Conservation (phyloP, 2,113 vertebrate genomes). For the Globicephala melas region DNA sequence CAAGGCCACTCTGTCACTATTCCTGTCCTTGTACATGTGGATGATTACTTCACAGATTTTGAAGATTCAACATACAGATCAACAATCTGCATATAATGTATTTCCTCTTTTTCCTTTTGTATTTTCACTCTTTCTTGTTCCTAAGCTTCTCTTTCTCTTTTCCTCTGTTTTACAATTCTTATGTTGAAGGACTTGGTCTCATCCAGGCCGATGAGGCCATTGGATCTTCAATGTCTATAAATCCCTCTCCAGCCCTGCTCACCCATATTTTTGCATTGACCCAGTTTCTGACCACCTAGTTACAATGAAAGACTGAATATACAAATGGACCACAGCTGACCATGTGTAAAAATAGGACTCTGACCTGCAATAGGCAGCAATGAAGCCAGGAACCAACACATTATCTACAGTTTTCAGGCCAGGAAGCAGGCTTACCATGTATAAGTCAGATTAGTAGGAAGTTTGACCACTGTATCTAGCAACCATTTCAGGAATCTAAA, state of each 20-base stretch:
- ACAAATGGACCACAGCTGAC: not conserved
- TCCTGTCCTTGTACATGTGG: not conserved
- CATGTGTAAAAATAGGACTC: not conserved
- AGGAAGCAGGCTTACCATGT: not conserved
- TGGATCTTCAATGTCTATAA: not conserved
- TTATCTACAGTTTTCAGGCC: not conserved
- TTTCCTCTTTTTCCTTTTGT: not conserved
- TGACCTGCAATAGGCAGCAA: not conserved
- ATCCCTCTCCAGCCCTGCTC: not conserved
- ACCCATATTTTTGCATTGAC: not conserved
- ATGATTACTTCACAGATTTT: not conserved
- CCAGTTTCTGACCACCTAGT: not conserved
- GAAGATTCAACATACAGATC: not conserved
- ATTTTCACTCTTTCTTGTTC: not conserved
- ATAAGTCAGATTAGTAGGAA: not conserved
- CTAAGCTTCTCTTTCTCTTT: not conserved
- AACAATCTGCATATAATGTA: not conserved
- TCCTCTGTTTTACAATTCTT: not conserved
- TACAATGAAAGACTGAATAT: not conserved
- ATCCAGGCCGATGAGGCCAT: not conserved
- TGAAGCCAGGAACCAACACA: not conserved
- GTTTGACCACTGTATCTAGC: not conserved
- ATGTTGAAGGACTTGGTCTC: not conserved
- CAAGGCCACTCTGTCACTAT: not conserved
- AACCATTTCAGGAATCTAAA: not conserved